A percentile compares a stretch with the other conserved stretches of the same genome.
Evolutionary conservation across 1,140 invertebrate species (phyloP).

Genomic region (Chionoecetes opilio): DNA sequence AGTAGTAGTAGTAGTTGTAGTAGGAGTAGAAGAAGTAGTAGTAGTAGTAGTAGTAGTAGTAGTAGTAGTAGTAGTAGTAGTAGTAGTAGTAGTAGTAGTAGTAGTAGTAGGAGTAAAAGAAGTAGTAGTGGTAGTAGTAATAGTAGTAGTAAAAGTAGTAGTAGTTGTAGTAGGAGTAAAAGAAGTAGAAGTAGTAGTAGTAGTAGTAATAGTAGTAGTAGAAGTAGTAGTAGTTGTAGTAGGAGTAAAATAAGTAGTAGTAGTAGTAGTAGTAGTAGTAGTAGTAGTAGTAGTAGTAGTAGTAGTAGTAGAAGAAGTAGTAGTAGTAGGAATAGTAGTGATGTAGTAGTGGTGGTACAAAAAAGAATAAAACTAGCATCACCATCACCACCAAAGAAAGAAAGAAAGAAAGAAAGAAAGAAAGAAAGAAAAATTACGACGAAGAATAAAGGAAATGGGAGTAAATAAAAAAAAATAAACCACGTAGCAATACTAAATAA

Average conservation of each 20-base stretch:
- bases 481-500: too few species aligned
- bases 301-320: too few species aligned
- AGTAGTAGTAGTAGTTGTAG: background rate
- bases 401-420: too few species aligned
- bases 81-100: slow-evolving; percentile 45
- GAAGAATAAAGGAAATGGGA: too few species aligned
- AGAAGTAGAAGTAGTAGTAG: background rate
- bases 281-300: background rate
- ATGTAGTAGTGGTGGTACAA: too few species aligned
- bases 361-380: too few species aligned
- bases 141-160: background rate
- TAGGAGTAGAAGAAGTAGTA: background rate
- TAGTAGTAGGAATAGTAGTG: too few species aligned
- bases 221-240: background rate
- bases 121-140: too few species aligned
- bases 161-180: too few species aligned
- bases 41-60: background rate
- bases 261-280: slow-evolving; percentile 28
- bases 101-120: background rate
- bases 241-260: background rate
- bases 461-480: too few species aligned
- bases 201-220: slow-evolving; percentile 7
- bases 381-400: too few species aligned
- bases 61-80: slow-evolving; percentile 22
- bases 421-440: too few species aligned